Conservation (phyloP, 2,888 invertebrate species). For the Cheilosia vernalis region DNA sequence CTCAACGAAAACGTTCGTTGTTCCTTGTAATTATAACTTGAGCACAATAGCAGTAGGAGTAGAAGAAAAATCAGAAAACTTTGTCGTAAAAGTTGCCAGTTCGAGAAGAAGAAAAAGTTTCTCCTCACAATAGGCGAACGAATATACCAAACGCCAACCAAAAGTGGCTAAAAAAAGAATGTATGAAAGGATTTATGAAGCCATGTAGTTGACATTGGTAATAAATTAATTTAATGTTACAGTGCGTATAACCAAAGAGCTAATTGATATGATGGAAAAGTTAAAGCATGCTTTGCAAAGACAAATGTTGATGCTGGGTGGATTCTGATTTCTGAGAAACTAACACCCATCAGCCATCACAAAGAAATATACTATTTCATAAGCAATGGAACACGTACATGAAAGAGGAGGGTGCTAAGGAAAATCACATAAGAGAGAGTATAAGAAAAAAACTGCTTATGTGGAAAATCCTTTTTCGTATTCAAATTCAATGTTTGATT, state of each 20-base stretch:
- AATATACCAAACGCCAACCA: conserved; percentile 1
- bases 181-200: not conserved
- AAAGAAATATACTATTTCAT: not conserved
- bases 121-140: not conserved
- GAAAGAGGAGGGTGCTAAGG: no score
- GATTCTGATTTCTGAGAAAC: not conserved
- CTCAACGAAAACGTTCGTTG: not conserved
- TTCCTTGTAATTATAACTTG: conserved; percentile 44
- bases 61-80: conserved; percentile 1
- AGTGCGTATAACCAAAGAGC: conserved; percentile 11
- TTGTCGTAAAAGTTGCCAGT: conserved; percentile 24
- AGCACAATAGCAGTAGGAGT: conserved; percentile 17
- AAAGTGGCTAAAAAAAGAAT: not conserved
- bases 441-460: conserved; percentile 1
- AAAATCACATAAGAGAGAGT: not conserved
- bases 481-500: conserved; percentile 35
- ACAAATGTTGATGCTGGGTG: no score
- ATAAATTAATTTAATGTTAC: conserved; percentile 35
- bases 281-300: no score
- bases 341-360: not conserved
- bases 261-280: conserved; percentile 20
- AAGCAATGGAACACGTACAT: not conserved
- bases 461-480: conserved; percentile 33
- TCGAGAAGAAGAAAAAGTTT: conserved; percentile 16
- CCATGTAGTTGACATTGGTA: conserved; percentile 35